phyloP scores from a whole-genome alignment of 1,140 invertebrate species.

The Vollenhovia emeryi region DNA sequence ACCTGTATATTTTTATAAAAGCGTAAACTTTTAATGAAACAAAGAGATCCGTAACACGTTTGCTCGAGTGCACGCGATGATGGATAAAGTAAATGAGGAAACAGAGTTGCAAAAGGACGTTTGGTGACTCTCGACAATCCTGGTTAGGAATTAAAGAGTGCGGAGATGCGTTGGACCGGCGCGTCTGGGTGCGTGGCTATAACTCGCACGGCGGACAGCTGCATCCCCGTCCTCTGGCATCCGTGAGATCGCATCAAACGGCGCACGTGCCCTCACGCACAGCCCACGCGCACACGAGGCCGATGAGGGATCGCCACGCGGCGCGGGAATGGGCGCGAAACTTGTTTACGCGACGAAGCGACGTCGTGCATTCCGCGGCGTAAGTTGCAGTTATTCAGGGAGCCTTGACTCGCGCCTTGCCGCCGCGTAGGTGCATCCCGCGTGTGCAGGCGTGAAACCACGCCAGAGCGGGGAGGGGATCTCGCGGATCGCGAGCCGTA shows the following conservation, averaged over 20 bases:
- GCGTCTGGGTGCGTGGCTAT: neutral
- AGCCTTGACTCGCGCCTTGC: slow-evolving; percentile 62
- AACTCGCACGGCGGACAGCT: slow-evolving; percentile 20
- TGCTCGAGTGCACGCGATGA: neutral
- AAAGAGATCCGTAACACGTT: neutral
- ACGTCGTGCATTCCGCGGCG: slow-evolving; percentile 42
- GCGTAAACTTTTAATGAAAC: too few species aligned
- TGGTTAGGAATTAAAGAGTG: neutral
- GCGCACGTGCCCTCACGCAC: slow-evolving; percentile 17
- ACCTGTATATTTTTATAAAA: too few species aligned
- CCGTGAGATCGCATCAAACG: slow-evolving; percentile 18
- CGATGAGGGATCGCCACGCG: slow-evolving; percentile 48
- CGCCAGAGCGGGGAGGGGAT: neutral
- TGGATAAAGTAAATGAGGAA: neutral
- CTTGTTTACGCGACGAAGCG: slow-evolving; percentile 65
- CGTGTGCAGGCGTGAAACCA: neutral
- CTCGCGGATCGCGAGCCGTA: slow-evolving; percentile 7
- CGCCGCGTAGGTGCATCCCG: slow-evolving; percentile 41
- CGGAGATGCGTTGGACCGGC: neutral
- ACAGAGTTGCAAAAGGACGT: neutral
- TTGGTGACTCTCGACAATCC: neutral
- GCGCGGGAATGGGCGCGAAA: slow-evolving; percentile 60
- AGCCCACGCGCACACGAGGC: slow-evolving; percentile 25
- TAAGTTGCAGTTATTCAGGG: slow-evolving; percentile 63
- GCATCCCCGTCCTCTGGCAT: slow-evolving; percentile 52